Base-by-base conservation (phyloP, 2,888 invertebrate species). In the Elgonia sp. region DNA sequence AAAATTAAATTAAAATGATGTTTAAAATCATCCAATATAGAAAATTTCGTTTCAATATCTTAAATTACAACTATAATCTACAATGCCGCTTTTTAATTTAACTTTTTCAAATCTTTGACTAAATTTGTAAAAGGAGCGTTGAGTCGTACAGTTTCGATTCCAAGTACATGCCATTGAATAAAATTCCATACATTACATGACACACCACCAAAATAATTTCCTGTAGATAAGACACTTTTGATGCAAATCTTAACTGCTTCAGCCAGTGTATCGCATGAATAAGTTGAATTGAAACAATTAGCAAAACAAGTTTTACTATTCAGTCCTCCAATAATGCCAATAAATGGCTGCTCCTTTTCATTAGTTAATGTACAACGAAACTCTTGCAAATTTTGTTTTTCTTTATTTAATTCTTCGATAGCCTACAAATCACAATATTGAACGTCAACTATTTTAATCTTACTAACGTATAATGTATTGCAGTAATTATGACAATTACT, bases 221-320 rank as follows among this genome's bases (percentile, higher is more conserved):
- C 16, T 9, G 55, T 55, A 20, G 55, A 55, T 55, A 55, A 55
- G 9, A 9, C 55, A 55, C n/a, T 55, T 55, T 55, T 55, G 55
- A 55, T 18, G n/a, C 55, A 55, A n/a, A 55, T 55, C 55, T 55
- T 55, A 14, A 55, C 55, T 55, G 55, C 55, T 55, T 55, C 55
- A 20, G 55, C 55, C 20, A 55, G 20, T 20, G 6, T 55, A 16
- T 55, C 55, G 20, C n/a, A 55, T 55, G 16, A 20, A 55, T 55
- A 55, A 55, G 55, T 55, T 12, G n/a, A 12, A 55, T 55, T 55
- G 55, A 55, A 55, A 55, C 55, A 55, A 55, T 55, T 55, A 55
- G 55, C 55, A 55, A 55, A 55, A 20, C 55, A 55, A 55, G 7
- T 20, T 55, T 55, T 55, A 20, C 55, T 55, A 55, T 55, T 55